Conservation (phyloP, 2,113 vertebrate genomes). For the Calcarius ornatus region DNA sequence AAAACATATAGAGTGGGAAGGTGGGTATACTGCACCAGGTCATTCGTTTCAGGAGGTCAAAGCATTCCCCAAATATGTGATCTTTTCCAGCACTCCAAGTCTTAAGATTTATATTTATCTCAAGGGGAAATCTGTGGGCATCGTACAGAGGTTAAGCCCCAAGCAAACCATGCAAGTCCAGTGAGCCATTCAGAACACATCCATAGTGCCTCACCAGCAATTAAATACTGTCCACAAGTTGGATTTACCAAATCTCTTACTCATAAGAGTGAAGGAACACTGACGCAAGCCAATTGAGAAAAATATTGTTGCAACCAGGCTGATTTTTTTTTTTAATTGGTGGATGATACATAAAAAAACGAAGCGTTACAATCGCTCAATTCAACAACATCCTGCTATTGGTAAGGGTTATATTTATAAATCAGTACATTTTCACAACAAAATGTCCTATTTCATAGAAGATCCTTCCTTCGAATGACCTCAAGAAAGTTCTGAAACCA, state of each 20-base stretch:
- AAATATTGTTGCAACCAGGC: neutral
- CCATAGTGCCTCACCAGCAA: neutral
- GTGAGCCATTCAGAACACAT: neutral
- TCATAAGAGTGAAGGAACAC: neutral
- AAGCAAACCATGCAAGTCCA: neutral
- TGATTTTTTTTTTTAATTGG: neutral
- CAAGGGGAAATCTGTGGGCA: neutral
- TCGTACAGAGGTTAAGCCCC: neutral
- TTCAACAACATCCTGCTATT: neutral
- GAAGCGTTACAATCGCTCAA: neutral
- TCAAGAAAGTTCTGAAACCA: neutral
- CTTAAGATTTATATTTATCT: neutral
- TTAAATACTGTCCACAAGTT: neutral
- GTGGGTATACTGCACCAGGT: neutral
- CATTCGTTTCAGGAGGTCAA: neutral
- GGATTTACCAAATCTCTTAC: constrained; percentile 28
- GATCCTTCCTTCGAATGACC: neutral
- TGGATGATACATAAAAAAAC: neutral
- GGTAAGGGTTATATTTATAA: neutral
- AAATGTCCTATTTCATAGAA: neutral
- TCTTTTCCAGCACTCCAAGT: neutral
- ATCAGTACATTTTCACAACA: neutral
- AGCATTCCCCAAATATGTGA: accelerated
- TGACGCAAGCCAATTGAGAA: constrained; percentile 8
- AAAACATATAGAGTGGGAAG: accelerated